Evolutionary conservation across 2,797 vertebrate species (phyloP).

Genomic region (Danio albolineatus): DNA sequence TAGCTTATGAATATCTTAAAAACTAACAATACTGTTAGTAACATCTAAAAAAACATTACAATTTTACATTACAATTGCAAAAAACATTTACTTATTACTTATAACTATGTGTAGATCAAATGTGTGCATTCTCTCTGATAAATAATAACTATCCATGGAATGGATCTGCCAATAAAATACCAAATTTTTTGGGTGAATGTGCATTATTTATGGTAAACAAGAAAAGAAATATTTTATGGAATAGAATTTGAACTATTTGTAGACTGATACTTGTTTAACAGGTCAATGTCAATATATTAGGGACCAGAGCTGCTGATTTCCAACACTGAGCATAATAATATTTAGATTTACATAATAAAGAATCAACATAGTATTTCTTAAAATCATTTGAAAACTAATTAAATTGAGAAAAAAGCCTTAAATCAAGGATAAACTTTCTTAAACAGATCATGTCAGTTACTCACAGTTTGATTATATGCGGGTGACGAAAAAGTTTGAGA

Average conservation of each 20-base stretch:
- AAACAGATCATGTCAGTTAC: conserved; percentile 66
- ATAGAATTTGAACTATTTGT: no score
- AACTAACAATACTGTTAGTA: no score
- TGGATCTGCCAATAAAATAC: conserved; percentile 1
- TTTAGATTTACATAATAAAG: no score
- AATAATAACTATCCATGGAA: background rate
- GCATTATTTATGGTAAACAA: background rate
- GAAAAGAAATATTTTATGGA: background rate
- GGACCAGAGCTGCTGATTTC: no score
- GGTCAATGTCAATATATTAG: no score
- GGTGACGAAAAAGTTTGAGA: conserved; percentile 98
- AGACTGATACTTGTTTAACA: no score
- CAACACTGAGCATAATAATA: no score
- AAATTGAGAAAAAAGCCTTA: background rate
- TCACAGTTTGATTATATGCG: conserved; percentile 99
- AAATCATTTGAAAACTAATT: no score
- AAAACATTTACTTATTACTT: background rate
- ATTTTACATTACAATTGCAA: background rate
- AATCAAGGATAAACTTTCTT: background rate
- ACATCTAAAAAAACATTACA: no score
- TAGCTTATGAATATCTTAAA: no score
- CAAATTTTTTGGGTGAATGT: background rate
- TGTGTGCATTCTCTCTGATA: background rate
- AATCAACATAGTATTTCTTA: no score
- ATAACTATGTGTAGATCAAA: background rate